Evolutionary conservation across 2,888 invertebrate genomes (phyloP).

Genomic region (Malacosoma neustria): DNA sequence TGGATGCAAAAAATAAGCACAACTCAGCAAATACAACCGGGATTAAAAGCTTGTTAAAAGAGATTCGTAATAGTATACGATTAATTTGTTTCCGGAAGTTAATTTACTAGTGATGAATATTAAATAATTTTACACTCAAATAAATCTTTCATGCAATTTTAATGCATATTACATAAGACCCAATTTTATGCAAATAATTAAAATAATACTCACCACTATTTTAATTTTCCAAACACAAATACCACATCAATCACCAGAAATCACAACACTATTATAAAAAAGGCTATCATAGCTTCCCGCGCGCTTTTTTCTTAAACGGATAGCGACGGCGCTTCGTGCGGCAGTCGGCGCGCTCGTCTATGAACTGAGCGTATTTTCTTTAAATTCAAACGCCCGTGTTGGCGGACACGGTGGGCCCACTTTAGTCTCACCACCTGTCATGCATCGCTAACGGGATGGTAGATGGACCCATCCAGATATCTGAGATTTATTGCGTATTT

Average conservation of each 20-base stretch:
- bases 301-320: conserved; percentile 25
- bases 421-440: conserved; percentile 15
- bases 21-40: no score
- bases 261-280: conserved; percentile 24
- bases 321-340: conserved; percentile 29
- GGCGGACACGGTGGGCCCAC: background rate
- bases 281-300: conserved; percentile 28
- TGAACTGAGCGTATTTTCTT: conserved; percentile 49
- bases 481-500: background rate
- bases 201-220: conserved; percentile 47
- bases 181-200: no score
- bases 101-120: no score
- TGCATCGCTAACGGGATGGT: conserved; percentile 8
- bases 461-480: background rate
- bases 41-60: no score
- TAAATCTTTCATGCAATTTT: no score
- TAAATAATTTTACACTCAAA: no score
- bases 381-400: conserved; percentile 12
- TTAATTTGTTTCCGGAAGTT: no score
- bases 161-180: no score
- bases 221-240: conserved; percentile 27
- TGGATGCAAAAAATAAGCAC: no score
- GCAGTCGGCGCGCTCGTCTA: conserved; percentile 39
- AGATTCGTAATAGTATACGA: no score
- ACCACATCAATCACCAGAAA: conserved; percentile 25